phyloP scores from a whole-genome alignment of 2,888 invertebrate species.

The Anoplius nigerrimus region DNA sequence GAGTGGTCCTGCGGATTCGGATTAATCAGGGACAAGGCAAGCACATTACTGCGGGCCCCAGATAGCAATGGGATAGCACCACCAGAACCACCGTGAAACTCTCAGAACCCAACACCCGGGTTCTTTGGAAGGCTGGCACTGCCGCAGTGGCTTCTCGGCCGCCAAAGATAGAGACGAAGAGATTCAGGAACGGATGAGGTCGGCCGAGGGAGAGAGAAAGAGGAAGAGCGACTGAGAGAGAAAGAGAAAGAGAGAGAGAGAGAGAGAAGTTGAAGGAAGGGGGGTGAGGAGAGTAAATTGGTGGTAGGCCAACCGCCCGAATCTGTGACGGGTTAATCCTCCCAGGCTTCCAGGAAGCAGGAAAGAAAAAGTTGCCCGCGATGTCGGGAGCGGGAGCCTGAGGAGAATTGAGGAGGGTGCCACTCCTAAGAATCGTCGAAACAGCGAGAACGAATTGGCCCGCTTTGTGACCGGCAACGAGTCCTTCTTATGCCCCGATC shows the following conservation, averaged over 20 bases:
- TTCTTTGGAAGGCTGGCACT: constrained; percentile 48
- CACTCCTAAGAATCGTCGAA: constrained; percentile 40
- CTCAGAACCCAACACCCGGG: constrained; percentile 62
- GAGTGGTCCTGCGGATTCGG: constrained; percentile 59
- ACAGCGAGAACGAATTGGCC: constrained; percentile 8
- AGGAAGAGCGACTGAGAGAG: constrained; percentile 26
- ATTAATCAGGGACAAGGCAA: constrained; percentile 73
- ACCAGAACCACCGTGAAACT: constrained; percentile 62
- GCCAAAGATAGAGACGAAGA: constrained; percentile 7
- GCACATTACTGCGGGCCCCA: constrained; percentile 66
- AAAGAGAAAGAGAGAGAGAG: constrained; percentile 33
- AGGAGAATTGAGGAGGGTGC: constrained; percentile 42
- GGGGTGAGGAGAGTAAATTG: constrained; percentile 50
- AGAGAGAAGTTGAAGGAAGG: constrained; percentile 12
- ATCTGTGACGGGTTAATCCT: constrained; percentile 73
- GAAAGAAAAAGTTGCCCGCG: constrained; percentile 55
- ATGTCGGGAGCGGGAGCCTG: constrained; percentile 46
- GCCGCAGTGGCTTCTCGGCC: constrained; percentile 24
- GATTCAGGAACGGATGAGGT: constrained; percentile 1
- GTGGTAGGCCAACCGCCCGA: constrained; percentile 57
- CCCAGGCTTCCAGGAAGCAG: constrained; percentile 67
- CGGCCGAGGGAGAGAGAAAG: constrained; percentile 10
- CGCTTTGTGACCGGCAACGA: not conserved
- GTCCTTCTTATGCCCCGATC: no score
- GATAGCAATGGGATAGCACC: constrained; percentile 63